Conservation (phyloP, 1,140 invertebrate species). For the Zelostemma sp. region DNA sequence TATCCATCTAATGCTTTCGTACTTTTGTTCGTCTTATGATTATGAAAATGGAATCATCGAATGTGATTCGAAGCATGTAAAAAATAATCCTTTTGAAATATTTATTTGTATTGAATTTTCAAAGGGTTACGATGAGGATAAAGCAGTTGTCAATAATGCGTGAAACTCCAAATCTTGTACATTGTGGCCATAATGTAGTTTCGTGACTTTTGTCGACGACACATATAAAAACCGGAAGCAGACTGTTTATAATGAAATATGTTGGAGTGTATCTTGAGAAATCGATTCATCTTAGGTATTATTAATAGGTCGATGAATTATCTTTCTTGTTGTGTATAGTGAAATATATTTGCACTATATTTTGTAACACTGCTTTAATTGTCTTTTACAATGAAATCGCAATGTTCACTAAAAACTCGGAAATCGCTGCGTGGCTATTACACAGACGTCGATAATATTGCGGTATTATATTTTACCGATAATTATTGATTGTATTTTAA, state of each 20-base stretch:
- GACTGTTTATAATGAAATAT: constrained; percentile 15
- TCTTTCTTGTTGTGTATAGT: constrained; percentile 61
- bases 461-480: constrained; percentile 47
- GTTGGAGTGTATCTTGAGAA: constrained; percentile 20
- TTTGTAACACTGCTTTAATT: constrained; percentile 66
- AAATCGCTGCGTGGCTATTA: constrained; percentile 16
- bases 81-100: neutral
- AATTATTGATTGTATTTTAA: constrained; percentile 63
- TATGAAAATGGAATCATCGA: neutral
- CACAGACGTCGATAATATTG: constrained; percentile 46
- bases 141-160: neutral
- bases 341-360: constrained; percentile 64
- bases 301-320: constrained; percentile 27
- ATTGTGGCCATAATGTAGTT: neutral
- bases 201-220: neutral
- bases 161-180: no score
- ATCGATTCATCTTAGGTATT: constrained; percentile 1
- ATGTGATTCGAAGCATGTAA: neutral
- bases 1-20: constrained; percentile 20
- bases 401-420: constrained; percentile 19
- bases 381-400: constrained; percentile 38
- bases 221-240: neutral
- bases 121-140: neutral
- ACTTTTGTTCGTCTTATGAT: constrained; percentile 2
- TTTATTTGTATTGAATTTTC: constrained; percentile 2